These are phyloP conservation scores for Drosophila pandora DNA, from an alignment of 1,140 invertebrate species.

Conservation along the genomic window DNA sequence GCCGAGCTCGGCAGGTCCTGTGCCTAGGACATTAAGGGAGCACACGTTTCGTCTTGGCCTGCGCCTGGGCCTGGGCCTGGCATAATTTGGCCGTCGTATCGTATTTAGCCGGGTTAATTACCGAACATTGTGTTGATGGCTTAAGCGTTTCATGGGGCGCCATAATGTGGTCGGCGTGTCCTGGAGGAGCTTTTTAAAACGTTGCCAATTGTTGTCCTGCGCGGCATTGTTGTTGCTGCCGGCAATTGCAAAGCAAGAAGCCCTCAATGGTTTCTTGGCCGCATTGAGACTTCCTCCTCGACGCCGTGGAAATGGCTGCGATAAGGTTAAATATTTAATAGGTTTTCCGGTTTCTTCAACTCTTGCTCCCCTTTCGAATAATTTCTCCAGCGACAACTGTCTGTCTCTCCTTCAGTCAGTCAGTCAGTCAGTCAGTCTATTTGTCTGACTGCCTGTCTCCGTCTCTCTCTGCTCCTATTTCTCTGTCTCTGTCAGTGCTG, in stretches of 20 bases:
- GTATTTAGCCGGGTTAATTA: conserved; percentile 80
- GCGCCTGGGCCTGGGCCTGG: conserved; percentile 20
- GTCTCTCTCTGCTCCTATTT: conserved; percentile 4
- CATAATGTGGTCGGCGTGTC: conserved; percentile 58
- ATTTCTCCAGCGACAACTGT: conserved; percentile 52
- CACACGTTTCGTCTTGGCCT: conserved; percentile 49
- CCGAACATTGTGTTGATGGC: conserved; percentile 78
- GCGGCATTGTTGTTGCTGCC: conserved; percentile 9
- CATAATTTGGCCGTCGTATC: conserved; percentile 68
- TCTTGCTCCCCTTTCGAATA: conserved; percentile 28
- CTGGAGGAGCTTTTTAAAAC: conserved; percentile 62
- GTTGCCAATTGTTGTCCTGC: conserved; percentile 37
- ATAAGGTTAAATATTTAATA: conserved; percentile 80
- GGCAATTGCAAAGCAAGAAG: conserved; percentile 24
- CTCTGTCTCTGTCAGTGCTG: conserved; percentile 51
- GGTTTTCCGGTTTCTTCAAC: conserved; percentile 39
- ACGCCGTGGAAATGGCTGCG: conserved; percentile 54
- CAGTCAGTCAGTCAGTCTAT: conserved; percentile 11
- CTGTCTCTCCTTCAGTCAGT: conserved; percentile 2
- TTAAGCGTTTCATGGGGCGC: conserved; percentile 74
- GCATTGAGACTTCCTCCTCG: conserved; percentile 40
- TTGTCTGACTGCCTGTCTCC: conserved; percentile 20
- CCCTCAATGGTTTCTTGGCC: conserved; percentile 35
- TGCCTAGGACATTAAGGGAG: conserved; percentile 57
- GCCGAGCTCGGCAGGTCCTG: conserved; percentile 4